Evolutionary conservation across 2,888 invertebrate genomes (phyloP).

Genomic region (Xestia sexstrigata): DNA sequence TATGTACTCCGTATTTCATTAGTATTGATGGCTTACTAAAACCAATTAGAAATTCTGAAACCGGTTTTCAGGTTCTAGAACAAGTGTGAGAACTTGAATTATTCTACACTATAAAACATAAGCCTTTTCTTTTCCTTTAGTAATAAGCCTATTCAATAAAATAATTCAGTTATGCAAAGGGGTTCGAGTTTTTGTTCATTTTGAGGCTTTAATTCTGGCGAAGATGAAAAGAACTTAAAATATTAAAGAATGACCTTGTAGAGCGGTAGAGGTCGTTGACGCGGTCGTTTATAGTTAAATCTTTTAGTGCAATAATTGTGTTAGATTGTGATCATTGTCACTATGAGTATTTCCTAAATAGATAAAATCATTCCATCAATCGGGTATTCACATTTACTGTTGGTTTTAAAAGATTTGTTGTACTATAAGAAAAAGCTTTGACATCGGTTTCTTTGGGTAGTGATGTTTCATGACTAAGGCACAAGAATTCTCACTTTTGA

Average conservation of each 20-base stretch:
- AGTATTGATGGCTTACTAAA: conserved; percentile 66
- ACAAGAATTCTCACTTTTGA: conserved; percentile 25
- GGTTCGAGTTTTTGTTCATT: conserved; percentile 67
- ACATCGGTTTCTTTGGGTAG: neutral
- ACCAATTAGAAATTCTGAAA: conserved; percentile 66
- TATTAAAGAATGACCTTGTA: conserved; percentile 65
- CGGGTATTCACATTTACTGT: neutral
- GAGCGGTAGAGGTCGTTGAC: conserved; percentile 57
- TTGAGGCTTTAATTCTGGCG: conserved; percentile 63
- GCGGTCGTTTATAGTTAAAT: conserved; percentile 37
- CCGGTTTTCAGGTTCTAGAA: conserved; percentile 68
- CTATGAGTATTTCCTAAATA: conserved; percentile 2
- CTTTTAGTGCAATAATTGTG: conserved; percentile 33
- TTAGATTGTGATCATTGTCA: conserved; percentile 16
- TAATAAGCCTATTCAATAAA: conserved; percentile 82
- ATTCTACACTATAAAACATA: conserved; percentile 62
- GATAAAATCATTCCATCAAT: neutral
- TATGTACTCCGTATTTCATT: conserved; percentile 63
- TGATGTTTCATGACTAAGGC: conserved; percentile 2
- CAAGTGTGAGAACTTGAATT: conserved; percentile 74
- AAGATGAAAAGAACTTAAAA: conserved; percentile 60
- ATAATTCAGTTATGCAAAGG: conserved; percentile 73
- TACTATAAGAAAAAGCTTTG: neutral
- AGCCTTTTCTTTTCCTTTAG: conserved; percentile 67
- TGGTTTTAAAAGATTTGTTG: conserved; percentile 3